Conservation (phyloP, 2,113 vertebrate genomes). For the Lepus europaeus region DNA sequence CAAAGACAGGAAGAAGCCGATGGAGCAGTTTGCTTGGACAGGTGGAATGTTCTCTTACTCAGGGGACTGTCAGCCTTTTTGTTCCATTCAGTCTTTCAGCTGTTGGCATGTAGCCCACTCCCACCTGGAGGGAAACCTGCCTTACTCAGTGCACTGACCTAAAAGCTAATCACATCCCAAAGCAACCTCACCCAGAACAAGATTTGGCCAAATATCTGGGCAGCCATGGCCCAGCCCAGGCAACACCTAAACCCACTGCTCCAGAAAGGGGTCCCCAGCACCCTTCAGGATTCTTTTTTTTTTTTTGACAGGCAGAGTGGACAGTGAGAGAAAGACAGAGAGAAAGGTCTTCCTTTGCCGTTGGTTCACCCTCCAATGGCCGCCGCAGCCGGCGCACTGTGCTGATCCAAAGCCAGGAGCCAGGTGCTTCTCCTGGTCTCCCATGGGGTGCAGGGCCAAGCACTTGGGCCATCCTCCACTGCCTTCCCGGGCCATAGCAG, state of each 20-base stretch:
- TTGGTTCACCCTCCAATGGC: too few relatives aligned
- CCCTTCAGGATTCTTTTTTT: slow-evolving; percentile 1
- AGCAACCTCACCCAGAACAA: neutral
- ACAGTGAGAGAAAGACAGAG: too few relatives aligned
- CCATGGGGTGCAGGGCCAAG: too few relatives aligned
- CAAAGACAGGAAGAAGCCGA: neutral
- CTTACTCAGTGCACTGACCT: neutral
- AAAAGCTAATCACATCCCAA: neutral
- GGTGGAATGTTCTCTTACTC: neutral
- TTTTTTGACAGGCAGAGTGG: too few relatives aligned
- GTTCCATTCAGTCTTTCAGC: neutral
- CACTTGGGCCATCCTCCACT: too few relatives aligned
- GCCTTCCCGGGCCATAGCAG: too few relatives aligned
- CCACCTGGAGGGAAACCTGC: neutral
- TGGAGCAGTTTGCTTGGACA: neutral
- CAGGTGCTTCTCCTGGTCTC: too few relatives aligned
- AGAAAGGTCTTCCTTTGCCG: too few relatives aligned
- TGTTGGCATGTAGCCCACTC: neutral
- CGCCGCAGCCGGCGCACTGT: too few relatives aligned
- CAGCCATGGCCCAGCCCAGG: neutral
- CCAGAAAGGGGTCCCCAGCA: neutral
- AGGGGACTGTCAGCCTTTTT: neutral
- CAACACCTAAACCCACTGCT: neutral
- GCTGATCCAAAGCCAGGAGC: too few relatives aligned
- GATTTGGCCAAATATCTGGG: neutral